A percentile compares a stretch with the other conserved stretches of the same genome.
Evolutionary conservation across 2,888 invertebrate genomes (phyloP).

Genomic region (Drosophila maculinotata): DNA sequence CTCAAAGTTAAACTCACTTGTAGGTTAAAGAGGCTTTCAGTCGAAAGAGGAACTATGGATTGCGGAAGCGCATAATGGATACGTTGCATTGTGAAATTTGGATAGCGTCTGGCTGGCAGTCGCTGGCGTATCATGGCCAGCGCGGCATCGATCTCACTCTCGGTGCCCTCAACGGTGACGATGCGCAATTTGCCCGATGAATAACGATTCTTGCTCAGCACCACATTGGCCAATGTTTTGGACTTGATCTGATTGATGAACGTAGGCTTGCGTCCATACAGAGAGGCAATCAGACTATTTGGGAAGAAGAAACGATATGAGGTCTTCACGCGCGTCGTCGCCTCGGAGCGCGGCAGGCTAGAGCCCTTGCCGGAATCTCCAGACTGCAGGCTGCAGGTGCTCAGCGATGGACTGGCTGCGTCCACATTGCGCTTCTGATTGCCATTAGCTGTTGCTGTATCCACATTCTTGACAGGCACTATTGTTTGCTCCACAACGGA

Average conservation of each 20-base stretch:
- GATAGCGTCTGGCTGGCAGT: conserved; percentile 93
- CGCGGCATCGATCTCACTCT: conserved; percentile 92
- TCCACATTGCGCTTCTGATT: conserved; percentile 80
- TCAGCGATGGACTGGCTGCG: conserved; percentile 88
- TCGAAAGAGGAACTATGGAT: conserved; percentile 84
- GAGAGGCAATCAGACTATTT: conserved; percentile 91
- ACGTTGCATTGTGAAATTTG: conserved; percentile 89
- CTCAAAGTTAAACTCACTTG: conserved; percentile 83
- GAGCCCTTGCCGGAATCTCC: conserved; percentile 85
- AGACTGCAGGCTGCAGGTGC: conserved; percentile 84
- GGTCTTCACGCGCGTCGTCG: conserved; percentile 73
- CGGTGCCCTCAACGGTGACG: conserved; percentile 93
- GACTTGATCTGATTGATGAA: conserved; percentile 93
- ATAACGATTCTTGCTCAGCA: conserved; percentile 90
- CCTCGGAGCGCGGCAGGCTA: conserved; percentile 83
- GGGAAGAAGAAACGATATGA: conserved; percentile 89
- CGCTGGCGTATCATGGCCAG: conserved; percentile 93
- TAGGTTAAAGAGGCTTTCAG: conserved; percentile 84
- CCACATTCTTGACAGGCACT: conserved; percentile 20
- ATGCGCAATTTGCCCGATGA: conserved; percentile 90
- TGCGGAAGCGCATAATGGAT: conserved; percentile 84
- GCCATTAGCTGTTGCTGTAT: conserved; percentile 37
- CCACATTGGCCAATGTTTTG: conserved; percentile 91
- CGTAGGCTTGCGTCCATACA: conserved; percentile 93
- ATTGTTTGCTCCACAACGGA: conserved; percentile 24